phyloP scores from a whole-genome alignment of 1,140 invertebrate species.

The Drosophila nikananu region DNA sequence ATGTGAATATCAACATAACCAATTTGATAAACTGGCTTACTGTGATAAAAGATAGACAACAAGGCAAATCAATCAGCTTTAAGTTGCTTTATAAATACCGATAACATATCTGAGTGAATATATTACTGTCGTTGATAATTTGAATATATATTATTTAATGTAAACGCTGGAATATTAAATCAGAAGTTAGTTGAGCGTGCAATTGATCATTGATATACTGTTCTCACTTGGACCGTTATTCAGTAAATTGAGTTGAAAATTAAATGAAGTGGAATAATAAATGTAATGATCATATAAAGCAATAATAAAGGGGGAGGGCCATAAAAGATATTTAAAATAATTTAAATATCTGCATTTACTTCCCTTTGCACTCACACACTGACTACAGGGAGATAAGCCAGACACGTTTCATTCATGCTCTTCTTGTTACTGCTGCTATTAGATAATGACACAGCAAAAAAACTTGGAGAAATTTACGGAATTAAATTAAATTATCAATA shows the following conservation, averaged over 20 bases:
- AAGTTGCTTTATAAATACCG: background rate
- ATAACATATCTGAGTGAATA: constrained; percentile 16
- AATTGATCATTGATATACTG: constrained; percentile 1
- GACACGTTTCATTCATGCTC: constrained; percentile 35
- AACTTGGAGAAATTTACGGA: background rate
- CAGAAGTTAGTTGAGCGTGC: background rate
- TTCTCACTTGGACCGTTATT: background rate
- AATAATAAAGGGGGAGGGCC: background rate
- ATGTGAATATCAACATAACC: constrained; percentile 1
- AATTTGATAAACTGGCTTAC: constrained; percentile 22
- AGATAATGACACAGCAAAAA: constrained; percentile 58
- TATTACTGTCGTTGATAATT: constrained; percentile 12
- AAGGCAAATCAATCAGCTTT: constrained; percentile 23
- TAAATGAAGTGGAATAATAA: background rate
- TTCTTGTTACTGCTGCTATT: constrained; percentile 52
- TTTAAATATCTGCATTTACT: constrained; percentile 24
- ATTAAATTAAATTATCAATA: background rate
- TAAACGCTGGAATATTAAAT: constrained; percentile 1
- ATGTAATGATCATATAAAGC: background rate
- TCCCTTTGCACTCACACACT: constrained; percentile 8
- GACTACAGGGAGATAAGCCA: constrained; percentile 21
- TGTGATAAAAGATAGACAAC: constrained; percentile 3
- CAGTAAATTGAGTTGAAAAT: constrained; percentile 7
- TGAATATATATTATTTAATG: constrained; percentile 20
- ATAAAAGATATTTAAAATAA: constrained; percentile 30